These are phyloP conservation scores for Caenorhabditis macrosperma DNA, from an alignment of 2,888 invertebrate species.

Conservation along the genomic window DNA sequence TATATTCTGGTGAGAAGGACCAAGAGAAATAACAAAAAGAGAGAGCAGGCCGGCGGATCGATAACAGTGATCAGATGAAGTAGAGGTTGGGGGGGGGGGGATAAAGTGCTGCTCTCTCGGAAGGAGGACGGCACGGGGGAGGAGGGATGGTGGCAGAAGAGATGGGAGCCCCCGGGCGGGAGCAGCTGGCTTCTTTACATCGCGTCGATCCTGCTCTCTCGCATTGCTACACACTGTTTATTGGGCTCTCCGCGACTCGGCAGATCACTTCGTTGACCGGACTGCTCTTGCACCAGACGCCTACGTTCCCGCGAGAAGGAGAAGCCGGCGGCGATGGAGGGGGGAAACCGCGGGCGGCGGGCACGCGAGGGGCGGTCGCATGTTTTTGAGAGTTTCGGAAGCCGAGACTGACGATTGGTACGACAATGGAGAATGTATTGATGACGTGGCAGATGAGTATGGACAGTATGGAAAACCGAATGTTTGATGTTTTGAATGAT, in stretches of 20 bases:
- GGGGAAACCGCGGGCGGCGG: background rate
- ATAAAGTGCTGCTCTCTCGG: conserved; percentile 27
- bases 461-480: background rate
- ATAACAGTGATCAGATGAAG: conserved; percentile 29
- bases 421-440: background rate
- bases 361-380: background rate
- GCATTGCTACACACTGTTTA: conserved; percentile 53
- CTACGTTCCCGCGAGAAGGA: conserved; percentile 32
- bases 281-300: conserved; percentile 41
- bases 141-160: conserved; percentile 15
- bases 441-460: conserved; percentile 21
- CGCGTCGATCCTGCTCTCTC: conserved; percentile 21
- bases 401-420: background rate
- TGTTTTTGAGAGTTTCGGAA: background rate
- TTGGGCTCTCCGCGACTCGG: conserved; percentile 20
- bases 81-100: too few species aligned
- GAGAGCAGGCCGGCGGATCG: conserved; percentile 11
- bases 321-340: background rate
- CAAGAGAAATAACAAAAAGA: conserved; percentile 5
- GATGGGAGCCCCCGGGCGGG: conserved; percentile 14
- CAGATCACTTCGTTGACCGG: conserved; percentile 45
- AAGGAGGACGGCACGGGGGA: conserved; percentile 15
- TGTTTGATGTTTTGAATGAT: conserved; percentile 7
- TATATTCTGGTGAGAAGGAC: conserved; percentile 5
- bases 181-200: conserved; percentile 53